A percentile compares a stretch with the other conserved stretches of the same genome.
phyloP scores from a whole-genome alignment of 1,140 invertebrate genomes.

The Ptiloglossa arizonensis region DNA sequence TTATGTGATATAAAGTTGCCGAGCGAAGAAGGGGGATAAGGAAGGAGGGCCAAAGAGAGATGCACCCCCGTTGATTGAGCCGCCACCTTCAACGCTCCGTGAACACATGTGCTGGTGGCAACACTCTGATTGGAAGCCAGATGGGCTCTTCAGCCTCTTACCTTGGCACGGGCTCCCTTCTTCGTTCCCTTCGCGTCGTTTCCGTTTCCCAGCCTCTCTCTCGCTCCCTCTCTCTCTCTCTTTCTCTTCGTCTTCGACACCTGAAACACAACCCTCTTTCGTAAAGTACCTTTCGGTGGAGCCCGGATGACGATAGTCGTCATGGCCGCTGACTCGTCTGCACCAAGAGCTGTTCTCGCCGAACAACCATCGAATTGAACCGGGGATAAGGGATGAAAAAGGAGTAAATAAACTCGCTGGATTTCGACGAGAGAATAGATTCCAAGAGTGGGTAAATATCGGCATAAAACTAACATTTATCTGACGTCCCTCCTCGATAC shows the following conservation, averaged over 20 bases:
- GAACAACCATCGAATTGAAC: slow-evolving; percentile 37
- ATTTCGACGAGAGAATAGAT: neutral
- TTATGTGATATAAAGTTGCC: slow-evolving; percentile 75
- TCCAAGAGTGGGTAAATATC: neutral
- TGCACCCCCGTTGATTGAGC: slow-evolving; percentile 73
- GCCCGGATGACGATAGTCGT: slow-evolving; percentile 29
- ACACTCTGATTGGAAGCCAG: slow-evolving; percentile 78
- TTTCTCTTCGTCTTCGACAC: slow-evolving; percentile 55
- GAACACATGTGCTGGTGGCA: slow-evolving; percentile 78
- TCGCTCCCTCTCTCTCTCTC: too few relatives aligned
- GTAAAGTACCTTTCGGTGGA: slow-evolving; percentile 32
- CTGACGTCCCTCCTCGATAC: neutral
- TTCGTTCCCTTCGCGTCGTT: neutral
- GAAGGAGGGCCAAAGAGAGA: slow-evolving; percentile 55
- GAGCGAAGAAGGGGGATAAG: slow-evolving; percentile 49
- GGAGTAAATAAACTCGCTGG: neutral
- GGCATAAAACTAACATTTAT: slow-evolving; percentile 19
- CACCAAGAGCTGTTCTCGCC: slow-evolving; percentile 33
- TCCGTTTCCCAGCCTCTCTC: slow-evolving; percentile 38
- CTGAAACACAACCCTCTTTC: slow-evolving; percentile 56
- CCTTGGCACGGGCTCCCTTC: slow-evolving; percentile 47
- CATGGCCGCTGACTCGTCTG: slow-evolving; percentile 37
- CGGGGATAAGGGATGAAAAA: neutral
- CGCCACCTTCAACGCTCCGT: slow-evolving; percentile 69
- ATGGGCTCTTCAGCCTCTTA: slow-evolving; percentile 75